Conservation (phyloP, 2,113 vertebrate genomes). For the Onychostoma macrolepis region DNA sequence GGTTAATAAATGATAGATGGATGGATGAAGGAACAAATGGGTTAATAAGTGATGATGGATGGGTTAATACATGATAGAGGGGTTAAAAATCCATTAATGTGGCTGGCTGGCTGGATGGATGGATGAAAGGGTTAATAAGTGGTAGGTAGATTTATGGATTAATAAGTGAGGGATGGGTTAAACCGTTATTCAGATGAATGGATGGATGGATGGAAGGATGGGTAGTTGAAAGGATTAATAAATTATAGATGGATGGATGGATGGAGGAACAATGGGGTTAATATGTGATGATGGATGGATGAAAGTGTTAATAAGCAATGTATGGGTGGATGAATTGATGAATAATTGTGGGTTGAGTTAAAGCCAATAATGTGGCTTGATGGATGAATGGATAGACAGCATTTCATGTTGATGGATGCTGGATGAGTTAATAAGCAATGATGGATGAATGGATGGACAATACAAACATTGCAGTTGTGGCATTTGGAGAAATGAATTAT, state of each 20-base stretch:
- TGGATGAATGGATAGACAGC: neutral
- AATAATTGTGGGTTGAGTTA: neutral
- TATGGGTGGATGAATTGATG: neutral
- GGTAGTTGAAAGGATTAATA: neutral
- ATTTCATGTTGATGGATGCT: neutral
- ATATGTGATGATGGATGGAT: neutral
- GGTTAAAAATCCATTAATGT: too few species aligned
- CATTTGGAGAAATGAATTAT: neutral
- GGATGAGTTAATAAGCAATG: neutral
- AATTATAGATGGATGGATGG: neutral
- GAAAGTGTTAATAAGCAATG: neutral
- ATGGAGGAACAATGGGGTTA: too few species aligned
- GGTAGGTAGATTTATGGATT: neutral
- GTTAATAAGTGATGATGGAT: neutral
- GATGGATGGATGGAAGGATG: neutral
- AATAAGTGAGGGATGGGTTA: neutral
- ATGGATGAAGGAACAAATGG: neutral
- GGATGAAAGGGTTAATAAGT: neutral
- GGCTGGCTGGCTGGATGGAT: neutral
- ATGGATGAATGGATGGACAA: neutral
- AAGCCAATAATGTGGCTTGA: neutral
- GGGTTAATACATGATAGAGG: neutral
- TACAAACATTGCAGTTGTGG: neutral
- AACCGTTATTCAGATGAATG: neutral
- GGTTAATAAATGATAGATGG: neutral